phyloP scores from a whole-genome alignment of 2,888 invertebrate species.

The Cacoxenus indagator region DNA sequence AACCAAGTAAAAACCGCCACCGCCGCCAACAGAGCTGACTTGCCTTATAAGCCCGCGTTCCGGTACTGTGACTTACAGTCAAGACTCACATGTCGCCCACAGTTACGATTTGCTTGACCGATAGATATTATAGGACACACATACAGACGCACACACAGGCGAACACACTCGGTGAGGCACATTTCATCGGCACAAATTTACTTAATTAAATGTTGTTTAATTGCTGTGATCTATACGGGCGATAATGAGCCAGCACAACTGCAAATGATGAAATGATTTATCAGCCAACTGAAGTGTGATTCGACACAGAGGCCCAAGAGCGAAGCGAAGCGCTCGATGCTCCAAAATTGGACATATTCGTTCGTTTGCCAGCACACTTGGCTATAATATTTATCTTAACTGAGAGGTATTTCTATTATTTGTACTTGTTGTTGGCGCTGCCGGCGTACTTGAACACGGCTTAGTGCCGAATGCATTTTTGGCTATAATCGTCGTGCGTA shows the following conservation, averaged over 20 bases:
- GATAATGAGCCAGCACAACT: background rate
- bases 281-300: too few relatives aligned
- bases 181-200: constrained; percentile 40
- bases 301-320: too few relatives aligned
- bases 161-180: background rate
- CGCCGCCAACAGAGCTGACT: background rate
- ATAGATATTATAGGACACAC: too few relatives aligned
- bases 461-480: constrained; percentile 33
- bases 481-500: constrained; percentile 52
- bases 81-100: constrained; percentile 13
- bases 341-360: constrained; percentile 16
- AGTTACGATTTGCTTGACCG: background rate
- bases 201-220: constrained; percentile 60
- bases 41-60: background rate
- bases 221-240: constrained; percentile 30
- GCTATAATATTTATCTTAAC: too few relatives aligned
- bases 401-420: too few relatives aligned
- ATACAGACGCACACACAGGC: background rate
- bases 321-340: constrained; percentile 41
- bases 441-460: constrained; percentile 25
- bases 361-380: too few relatives aligned
- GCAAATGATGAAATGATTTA: background rate
- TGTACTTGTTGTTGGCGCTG: too few relatives aligned
- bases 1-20: background rate
- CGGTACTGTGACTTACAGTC: background rate